phyloP scores from a whole-genome alignment of 2,888 invertebrate species.

The Gastrophysa polygoni region DNA sequence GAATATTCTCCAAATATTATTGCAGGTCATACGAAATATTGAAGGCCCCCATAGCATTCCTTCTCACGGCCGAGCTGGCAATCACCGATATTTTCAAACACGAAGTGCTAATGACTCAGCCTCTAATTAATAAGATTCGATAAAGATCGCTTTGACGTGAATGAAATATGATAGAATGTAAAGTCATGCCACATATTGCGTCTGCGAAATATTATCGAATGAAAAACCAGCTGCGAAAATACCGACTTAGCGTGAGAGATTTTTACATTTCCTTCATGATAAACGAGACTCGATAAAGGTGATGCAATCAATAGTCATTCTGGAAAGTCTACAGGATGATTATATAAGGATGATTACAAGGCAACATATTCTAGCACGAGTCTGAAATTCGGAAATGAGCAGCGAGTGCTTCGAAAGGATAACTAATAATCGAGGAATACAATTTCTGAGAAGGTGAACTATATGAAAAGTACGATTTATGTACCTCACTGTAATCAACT shows the following conservation, averaged over 20 bases:
- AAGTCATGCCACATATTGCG: constrained; percentile 13
- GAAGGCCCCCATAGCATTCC: constrained; percentile 2
- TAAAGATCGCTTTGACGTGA: constrained; percentile 20
- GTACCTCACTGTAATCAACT: too few relatives aligned
- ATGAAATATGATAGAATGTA: constrained; percentile 23
- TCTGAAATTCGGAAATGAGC: too few relatives aligned
- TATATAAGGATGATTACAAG: too few relatives aligned
- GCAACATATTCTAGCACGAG: too few relatives aligned
- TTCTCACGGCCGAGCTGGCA: background rate
- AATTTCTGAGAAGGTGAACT: too few relatives aligned
- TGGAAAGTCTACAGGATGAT: too few relatives aligned
- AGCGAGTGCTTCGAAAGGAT: too few relatives aligned
- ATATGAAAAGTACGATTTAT: too few relatives aligned
- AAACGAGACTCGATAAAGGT: background rate
- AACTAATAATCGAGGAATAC: too few relatives aligned
- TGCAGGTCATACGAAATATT: too few relatives aligned
- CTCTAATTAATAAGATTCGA: constrained; percentile 22
- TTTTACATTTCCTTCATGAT: background rate
- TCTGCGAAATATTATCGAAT: background rate
- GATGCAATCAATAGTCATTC: too few relatives aligned
- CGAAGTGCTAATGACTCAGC: constrained; percentile 5
- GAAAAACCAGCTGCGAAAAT: constrained; percentile 9
- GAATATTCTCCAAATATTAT: too few relatives aligned
- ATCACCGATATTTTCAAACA: constrained; percentile 12
- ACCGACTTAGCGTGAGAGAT: constrained; percentile 9